A percentile compares a stretch with the other conserved stretches of the same genome.
Evolutionary conservation across 2,113 vertebrate species (phyloP).

Genomic region (Menidia beryllina): DNA sequence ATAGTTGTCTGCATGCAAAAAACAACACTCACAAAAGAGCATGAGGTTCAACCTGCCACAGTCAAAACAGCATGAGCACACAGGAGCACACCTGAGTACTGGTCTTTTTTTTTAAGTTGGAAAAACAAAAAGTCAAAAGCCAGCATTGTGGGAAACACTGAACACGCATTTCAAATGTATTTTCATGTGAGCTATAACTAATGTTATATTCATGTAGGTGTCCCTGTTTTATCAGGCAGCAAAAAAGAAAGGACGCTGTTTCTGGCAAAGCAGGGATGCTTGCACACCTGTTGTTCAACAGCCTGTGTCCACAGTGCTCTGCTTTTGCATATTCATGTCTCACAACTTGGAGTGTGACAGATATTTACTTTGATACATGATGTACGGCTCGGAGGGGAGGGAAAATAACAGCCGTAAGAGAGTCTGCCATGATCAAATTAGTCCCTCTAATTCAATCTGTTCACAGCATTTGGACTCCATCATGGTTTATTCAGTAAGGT

Average conservation of each 20-base stretch:
- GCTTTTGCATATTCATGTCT: neutral
- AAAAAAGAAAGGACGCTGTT: neutral
- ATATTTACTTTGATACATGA: conserved; percentile 52
- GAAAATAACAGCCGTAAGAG: conserved; percentile 41
- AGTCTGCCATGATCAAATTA: conserved; percentile 66
- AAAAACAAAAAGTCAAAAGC: neutral
- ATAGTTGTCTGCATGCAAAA: neutral
- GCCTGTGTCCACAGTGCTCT: conserved; percentile 14
- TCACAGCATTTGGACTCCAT: conserved; percentile 63
- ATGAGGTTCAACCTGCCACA: neutral
- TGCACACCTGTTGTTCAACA: conserved; percentile 52
- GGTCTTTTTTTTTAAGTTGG: neutral
- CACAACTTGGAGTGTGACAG: conserved; percentile 27
- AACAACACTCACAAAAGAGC: neutral
- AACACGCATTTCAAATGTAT: neutral
- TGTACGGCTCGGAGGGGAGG: conserved; percentile 19
- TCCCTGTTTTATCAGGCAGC: neutral
- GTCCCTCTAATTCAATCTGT: conserved; percentile 69
- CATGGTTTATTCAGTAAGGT: conserved; percentile 67
- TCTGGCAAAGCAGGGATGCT: conserved; percentile 26
- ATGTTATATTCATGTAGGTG: neutral
- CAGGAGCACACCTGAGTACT: neutral
- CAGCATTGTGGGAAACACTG: conserved; percentile 3
- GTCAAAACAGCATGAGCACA: conserved; percentile 3
- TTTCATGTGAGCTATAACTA: neutral